Base-by-base conservation (phyloP, 1,140 invertebrate species). In the Philotrypesis tridentata region DNA sequence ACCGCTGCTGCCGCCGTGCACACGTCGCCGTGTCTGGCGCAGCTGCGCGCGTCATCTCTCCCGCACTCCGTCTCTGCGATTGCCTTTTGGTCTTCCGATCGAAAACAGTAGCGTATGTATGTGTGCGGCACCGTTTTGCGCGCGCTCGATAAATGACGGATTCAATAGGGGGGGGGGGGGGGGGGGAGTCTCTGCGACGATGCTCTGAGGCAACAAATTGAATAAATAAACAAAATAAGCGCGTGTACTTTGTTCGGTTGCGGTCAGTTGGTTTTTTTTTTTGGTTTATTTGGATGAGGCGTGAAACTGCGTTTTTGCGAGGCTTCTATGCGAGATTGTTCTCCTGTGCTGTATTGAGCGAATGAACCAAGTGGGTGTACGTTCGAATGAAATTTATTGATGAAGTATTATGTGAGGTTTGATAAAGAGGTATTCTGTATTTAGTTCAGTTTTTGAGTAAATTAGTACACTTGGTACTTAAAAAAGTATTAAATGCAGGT, bases 111-210 rank as follows among this genome's bases (percentile, higher is more conserved):
- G n/a, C n/a, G n/a, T n/a, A n/a, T n/a, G n/a, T n/a, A n/a, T n/a
- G n/a, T n/a, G n/a, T 70, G 48, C 21, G 67, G 33, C 67, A 29
- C 31, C 29, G 67, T 70, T 70, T 37, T 70, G 31, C 4, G 21
- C 4, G 21, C 67, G 67, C 67, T 70, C 31, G 29, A 70, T 70
- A 70, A 70, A 37, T 70, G 67, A 70, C 67, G n/a, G n/a, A 37
- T 33, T 33, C 67, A 70, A 70, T 70, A 33, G 67, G 21, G 17
- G 31, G 67, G 3, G 9, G 33, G 3, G 9, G 33, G 4, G 3
- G 4, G 4, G 33, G 33, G 9, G 33, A 37, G 48, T 55, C 67
- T 70, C 37, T 37, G 67, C 21, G 5, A n/a, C n/a, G 29, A 33
- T 70, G 14, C 67, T 31, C 31, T n/a, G 0, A 33, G 17, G 67